Conservation (phyloP, 2,888 invertebrate species). For the Parochlus steinenii region DNA sequence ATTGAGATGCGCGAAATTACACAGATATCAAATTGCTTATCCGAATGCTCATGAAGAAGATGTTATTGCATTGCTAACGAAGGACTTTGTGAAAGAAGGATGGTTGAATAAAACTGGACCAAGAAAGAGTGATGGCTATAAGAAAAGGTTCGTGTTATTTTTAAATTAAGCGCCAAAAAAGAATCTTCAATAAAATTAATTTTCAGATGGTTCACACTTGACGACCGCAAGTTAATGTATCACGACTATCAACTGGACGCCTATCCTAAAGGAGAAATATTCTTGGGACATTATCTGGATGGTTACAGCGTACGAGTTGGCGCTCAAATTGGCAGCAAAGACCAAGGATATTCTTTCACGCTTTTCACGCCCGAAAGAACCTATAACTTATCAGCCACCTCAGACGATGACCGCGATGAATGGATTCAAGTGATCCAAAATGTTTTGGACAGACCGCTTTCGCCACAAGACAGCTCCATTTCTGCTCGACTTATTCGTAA, state of each 20-base stretch:
- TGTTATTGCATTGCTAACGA: conserved; percentile 51
- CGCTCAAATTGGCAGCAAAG: conserved; percentile 48
- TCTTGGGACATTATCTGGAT: conserved; percentile 51
- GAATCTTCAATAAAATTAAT: no score
- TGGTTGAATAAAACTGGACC: conserved; percentile 85
- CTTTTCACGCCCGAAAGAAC: conserved; percentile 63
- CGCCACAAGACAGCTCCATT: conserved; percentile 61
- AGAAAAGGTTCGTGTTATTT: no score
- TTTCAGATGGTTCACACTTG: conserved; percentile 86
- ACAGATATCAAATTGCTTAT: conserved; percentile 67
- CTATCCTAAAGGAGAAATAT: conserved; percentile 81
- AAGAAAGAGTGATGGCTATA: conserved; percentile 59
- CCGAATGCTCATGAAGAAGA: conserved; percentile 59
- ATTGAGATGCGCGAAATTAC: conserved; percentile 69
- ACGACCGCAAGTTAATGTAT: conserved; percentile 83
- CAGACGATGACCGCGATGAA: conserved; percentile 56
- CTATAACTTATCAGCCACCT: conserved; percentile 59
- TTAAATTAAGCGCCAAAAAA: no score
- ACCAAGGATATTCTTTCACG: conserved; percentile 66
- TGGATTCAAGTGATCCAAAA: conserved; percentile 66
- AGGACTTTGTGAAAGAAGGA: conserved; percentile 73
- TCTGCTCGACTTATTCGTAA: conserved; percentile 54
- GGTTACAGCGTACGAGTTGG: conserved; percentile 59
- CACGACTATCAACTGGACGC: conserved; percentile 76
- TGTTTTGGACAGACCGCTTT: conserved; percentile 55